Evolutionary conservation across 1,140 invertebrate species (phyloP).

Genomic region (Pogonomyrmex barbatus): DNA sequence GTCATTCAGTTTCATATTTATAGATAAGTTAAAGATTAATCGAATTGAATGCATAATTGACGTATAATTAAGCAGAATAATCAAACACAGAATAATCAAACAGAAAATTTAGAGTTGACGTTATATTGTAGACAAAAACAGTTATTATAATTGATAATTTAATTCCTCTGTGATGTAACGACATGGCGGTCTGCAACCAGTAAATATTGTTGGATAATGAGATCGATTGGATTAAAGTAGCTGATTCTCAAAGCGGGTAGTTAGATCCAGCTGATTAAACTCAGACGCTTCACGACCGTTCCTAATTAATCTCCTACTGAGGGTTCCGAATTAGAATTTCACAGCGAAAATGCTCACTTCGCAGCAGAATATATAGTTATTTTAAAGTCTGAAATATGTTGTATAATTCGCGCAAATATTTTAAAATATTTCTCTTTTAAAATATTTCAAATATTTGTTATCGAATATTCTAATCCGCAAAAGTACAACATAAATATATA

Average conservation of each 20-base stretch:
- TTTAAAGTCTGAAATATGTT: not conserved
- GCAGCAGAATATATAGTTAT: not conserved
- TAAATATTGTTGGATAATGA: slow-evolving; percentile 63
- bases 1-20: not conserved
- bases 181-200: not conserved
- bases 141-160: slow-evolving; percentile 4
- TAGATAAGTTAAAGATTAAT: not conserved
- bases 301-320: slow-evolving; percentile 36
- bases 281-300: not conserved
- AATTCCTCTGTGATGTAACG: not conserved
- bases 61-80: not conserved
- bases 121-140: not conserved
- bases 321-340: slow-evolving; percentile 17
- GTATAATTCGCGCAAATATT: too few species aligned
- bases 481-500: not conserved
- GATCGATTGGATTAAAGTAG: slow-evolving; percentile 61
- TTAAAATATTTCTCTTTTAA: not conserved
- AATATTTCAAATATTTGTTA: not conserved
- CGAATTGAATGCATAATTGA: not conserved
- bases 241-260: slow-evolving; percentile 36
- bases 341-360: not conserved
- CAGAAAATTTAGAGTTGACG: not conserved
- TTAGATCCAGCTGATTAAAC: slow-evolving; percentile 36
- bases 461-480: not conserved
- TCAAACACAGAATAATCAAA: not conserved